These are phyloP conservation scores for Balearica regulorum DNA, from an alignment of 2,797 vertebrate genomes.

Conservation along the genomic window DNA sequence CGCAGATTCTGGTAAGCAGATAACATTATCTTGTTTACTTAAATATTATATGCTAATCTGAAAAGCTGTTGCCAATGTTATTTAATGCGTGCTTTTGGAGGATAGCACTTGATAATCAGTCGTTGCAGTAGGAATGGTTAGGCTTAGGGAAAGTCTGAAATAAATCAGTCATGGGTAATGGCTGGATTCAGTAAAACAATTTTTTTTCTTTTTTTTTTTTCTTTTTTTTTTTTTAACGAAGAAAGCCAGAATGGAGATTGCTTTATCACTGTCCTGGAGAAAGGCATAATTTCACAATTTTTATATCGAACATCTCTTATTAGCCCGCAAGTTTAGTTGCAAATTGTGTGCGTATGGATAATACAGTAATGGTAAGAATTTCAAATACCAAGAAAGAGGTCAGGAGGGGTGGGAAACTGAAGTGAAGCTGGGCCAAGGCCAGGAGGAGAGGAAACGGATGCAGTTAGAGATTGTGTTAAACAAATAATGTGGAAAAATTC, in stretches of 20 bases:
- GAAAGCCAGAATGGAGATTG: not conserved
- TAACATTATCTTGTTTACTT: not conserved
- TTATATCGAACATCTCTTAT: not conserved
- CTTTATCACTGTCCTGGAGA: not conserved
- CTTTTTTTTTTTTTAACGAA: not conserved
- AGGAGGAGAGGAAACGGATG: not conserved
- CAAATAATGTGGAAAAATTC: not conserved
- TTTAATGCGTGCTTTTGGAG: not conserved
- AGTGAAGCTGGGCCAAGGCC: not conserved
- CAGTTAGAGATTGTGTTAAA: not conserved
- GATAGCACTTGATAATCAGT: not conserved
- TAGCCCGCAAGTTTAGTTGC: not conserved
- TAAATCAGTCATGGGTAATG: not conserved
- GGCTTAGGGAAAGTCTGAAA: not conserved
- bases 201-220: not conserved
- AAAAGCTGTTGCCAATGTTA: not conserved
- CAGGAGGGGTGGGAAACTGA: not conserved
- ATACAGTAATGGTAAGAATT: not conserved
- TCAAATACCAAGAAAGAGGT: not conserved
- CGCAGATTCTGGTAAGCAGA: slow-evolving; percentile 68
- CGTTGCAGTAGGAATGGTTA: not conserved
- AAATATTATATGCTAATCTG: not conserved
- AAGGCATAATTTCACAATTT: not conserved
- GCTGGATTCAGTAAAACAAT: not conserved
- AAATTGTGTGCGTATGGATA: not conserved